Evolutionary conservation across 1,140 invertebrate genomes (phyloP).

Genomic region (Periplaneta americana): DNA sequence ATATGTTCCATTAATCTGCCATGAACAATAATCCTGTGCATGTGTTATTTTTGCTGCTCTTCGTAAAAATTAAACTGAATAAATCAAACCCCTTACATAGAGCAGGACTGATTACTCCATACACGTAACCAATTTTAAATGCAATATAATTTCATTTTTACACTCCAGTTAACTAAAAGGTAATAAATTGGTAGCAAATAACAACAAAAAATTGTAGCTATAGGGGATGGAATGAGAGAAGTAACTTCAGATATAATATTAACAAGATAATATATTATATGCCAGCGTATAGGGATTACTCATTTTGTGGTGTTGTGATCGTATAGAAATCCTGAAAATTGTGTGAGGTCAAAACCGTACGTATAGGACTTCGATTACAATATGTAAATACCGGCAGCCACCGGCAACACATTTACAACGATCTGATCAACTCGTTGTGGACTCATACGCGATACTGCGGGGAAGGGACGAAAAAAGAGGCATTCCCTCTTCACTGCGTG

Average conservation of each 20-base stretch:
- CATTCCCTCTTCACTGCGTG: neutral
- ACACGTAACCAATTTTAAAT: neutral
- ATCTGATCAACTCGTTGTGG: neutral
- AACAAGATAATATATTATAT: neutral
- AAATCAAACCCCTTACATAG: no score
- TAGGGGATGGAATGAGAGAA: no score
- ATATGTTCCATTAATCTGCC: no score
- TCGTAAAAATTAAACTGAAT: no score
- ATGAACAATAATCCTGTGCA: no score
- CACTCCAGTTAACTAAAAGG: neutral
- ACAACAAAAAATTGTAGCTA: neutral
- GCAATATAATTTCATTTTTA: neutral
- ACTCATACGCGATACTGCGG: neutral
- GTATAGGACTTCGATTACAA: neutral
- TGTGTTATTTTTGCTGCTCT: no score
- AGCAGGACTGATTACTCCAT: no score
- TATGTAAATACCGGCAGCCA: neutral
- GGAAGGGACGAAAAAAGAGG: no score
- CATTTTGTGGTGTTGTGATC: neutral
- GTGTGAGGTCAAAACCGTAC: neutral
- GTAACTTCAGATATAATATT: neutral
- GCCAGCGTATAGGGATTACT: neutral
- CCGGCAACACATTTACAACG: neutral
- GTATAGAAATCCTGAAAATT: neutral
- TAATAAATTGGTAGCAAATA: neutral